Evolutionary conservation across 2,888 invertebrate genomes (phyloP).

Genomic region (Eumerus sabulonum): DNA sequence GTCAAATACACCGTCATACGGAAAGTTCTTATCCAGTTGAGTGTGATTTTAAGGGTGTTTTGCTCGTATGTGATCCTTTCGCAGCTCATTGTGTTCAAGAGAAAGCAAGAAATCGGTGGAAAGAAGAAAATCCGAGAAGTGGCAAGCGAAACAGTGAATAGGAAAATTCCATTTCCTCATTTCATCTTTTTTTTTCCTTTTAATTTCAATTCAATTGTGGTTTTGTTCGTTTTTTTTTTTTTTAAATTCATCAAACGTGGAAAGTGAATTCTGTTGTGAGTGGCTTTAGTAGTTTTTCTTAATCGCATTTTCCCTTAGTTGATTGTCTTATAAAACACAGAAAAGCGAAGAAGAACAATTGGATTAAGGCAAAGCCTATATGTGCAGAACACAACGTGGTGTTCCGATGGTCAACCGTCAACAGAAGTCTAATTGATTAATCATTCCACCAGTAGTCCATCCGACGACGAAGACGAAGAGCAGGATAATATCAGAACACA

Average conservation of each 20-base stretch:
- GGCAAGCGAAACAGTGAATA: slow-evolving; percentile 26
- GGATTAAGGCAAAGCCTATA: too few species aligned
- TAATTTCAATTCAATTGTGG: slow-evolving; percentile 16
- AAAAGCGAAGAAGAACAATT: too few species aligned
- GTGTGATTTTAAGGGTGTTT: too few species aligned
- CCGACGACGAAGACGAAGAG: slow-evolving; percentile 12
- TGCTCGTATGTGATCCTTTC: too few species aligned
- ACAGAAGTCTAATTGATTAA: slow-evolving; percentile 36
- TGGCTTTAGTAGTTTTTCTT: neutral
- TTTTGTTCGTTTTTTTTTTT: slow-evolving; percentile 12
- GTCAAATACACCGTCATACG: neutral
- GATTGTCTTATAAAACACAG: too few species aligned
- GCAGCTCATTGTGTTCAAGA: too few species aligned
- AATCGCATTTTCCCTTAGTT: too few species aligned
- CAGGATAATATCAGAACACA: neutral
- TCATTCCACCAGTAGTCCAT: slow-evolving; percentile 30
- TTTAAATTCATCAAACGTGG: slow-evolving; percentile 5
- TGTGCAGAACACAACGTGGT: too few species aligned
- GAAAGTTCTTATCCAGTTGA: slow-evolving; percentile 3
- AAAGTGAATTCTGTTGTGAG: slow-evolving; percentile 24
- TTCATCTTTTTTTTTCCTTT: slow-evolving; percentile 39
- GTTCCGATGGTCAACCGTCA: too few species aligned
- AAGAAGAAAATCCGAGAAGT: slow-evolving; percentile 5
- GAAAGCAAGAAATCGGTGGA: neutral
- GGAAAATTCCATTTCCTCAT: slow-evolving; percentile 40